These are phyloP conservation scores for Anas platyrhynchos DNA, from an alignment of 2,113 vertebrate species.

Conservation along the genomic window DNA sequence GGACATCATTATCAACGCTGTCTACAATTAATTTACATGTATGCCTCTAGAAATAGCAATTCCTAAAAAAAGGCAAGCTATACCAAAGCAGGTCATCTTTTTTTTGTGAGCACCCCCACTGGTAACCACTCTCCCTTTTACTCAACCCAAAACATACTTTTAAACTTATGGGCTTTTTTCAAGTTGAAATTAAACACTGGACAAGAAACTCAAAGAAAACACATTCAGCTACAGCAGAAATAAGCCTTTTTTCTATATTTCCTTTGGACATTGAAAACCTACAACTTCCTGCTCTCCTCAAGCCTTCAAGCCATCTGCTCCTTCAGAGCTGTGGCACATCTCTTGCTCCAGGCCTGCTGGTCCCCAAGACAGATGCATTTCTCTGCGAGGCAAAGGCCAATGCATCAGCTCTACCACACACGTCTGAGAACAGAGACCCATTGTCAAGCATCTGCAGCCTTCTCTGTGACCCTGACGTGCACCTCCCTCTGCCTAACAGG, in stretches of 20 bases:
- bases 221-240: not conserved
- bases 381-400: not conserved
- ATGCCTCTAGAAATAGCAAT: not conserved
- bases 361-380: not conserved
- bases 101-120: not conserved
- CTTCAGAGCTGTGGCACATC: not conserved
- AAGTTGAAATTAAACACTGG: not conserved
- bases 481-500: too few relatives aligned
- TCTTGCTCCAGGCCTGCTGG: too few relatives aligned
- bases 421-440: rapidly evolving
- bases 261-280: too few relatives aligned
- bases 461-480: not conserved
- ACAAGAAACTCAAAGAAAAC: not conserved
- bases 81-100: not conserved
- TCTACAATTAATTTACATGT: not conserved
- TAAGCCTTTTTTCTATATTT: not conserved
- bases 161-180: not conserved
- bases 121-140: not conserved
- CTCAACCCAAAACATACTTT: not conserved
- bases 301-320: not conserved
- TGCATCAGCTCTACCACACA: too few relatives aligned
- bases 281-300: too few relatives aligned
- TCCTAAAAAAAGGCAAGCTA: not conserved
- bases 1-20: not conserved
- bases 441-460: not conserved